phyloP scores from a whole-genome alignment of 1,140 invertebrate genomes.

The Pseudomyrmex cubaensis region DNA sequence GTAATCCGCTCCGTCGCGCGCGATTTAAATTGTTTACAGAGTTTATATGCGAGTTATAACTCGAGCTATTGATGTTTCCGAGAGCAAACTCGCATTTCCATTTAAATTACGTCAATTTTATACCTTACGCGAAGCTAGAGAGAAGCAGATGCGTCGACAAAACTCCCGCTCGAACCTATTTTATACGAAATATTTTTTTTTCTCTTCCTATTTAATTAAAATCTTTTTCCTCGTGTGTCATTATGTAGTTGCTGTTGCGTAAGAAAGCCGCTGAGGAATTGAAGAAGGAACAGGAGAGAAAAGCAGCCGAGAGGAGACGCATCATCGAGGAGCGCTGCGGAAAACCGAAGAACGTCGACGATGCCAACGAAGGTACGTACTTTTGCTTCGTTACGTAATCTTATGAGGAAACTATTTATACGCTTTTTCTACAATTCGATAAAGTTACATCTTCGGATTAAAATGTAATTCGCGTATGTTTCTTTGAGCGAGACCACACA shows the following conservation, averaged over 20 bases:
- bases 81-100: slow-evolving; percentile 15
- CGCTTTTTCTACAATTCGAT: neutral
- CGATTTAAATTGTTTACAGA: slow-evolving; percentile 29
- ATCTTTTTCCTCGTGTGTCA: neutral
- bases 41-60: neutral
- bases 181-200: neutral
- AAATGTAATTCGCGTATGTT: neutral
- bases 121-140: neutral
- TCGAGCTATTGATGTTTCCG: neutral
- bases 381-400: slow-evolving; percentile 42
- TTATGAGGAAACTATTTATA: neutral
- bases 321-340: slow-evolving; percentile 98
- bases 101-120: slow-evolving; percentile 38
- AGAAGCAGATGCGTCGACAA: neutral
- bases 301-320: slow-evolving; percentile 98
- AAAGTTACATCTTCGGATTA: neutral
- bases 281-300: slow-evolving; percentile 99
- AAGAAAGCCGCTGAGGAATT: slow-evolving; percentile 99
- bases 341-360: slow-evolving; percentile 94
- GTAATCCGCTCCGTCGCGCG: neutral
- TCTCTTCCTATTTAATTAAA: too few species aligned
- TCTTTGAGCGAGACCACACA: neutral
- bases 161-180: neutral
- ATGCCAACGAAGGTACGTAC: slow-evolving; percentile 95
- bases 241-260: slow-evolving; percentile 95